Evolutionary conservation across 2,113 vertebrate genomes (phyloP), one percentile per base, ranked within the genome.

Genomic region (Otolemur garnettii): DNA sequence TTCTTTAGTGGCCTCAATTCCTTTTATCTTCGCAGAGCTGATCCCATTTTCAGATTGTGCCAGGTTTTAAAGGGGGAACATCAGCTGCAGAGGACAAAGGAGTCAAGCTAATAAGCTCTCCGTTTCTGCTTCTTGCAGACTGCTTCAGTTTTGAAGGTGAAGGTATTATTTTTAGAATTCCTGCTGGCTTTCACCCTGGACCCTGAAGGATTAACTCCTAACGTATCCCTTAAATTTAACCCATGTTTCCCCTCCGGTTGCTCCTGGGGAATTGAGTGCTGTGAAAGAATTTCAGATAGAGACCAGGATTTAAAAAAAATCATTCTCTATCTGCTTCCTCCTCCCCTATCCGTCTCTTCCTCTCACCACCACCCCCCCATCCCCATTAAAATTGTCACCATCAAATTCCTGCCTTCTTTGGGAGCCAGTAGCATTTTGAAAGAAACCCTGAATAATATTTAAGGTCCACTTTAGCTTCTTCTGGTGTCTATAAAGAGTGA

Each of bases 141-240:
- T 22, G 97, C 96, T 97, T 98, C 60, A 55, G 74, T 97, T 98
- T 92, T 90, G 45, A 69, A 91, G 74, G 81, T 62, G 81, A 94
- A 90, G 72, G 64, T 45, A 62, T 96, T 98, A 96, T 98, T 98
- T 98, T 98, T 98, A 98, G 98, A 96, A 97, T 71, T 45, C 38
- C 14, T 94, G 91, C 71, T 50, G 92, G 93, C 96, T 93, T 97
- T 96, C 82, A 74, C 85, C 78, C 93, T 82, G 83, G 75, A 78
- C 28, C 59, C 75, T 17, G 57, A 96, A 79, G 93, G 93, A 98
- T 97, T 96, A 97, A 95, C 3, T 5, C 86, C 33, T 87, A 88
- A 60, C 33, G 14, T 92, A 80, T 90, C 95, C 87, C 26, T 94
- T n/a, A 35, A 64, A 45, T 62, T 72, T 80, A 96, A 83, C 88